Conservation (phyloP, 2,888 invertebrate genomes). For the Dione juno region DNA sequence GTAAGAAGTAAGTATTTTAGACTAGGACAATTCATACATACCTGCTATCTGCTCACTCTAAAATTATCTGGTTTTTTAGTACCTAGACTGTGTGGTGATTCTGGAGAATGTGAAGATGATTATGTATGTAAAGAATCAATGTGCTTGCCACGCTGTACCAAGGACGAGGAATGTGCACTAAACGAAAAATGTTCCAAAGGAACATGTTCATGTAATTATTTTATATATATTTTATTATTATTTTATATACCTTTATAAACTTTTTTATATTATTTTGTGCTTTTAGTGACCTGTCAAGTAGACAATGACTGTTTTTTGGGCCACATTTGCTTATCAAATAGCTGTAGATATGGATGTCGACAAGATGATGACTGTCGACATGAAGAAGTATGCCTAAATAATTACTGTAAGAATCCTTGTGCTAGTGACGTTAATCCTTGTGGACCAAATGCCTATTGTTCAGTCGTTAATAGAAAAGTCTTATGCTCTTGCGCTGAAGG, state of each 20-base stretch:
- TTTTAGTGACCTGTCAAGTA: constrained; percentile 90
- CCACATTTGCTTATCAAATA: constrained; percentile 93
- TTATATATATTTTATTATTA: constrained; percentile 10
- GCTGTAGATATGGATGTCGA: constrained; percentile 93
- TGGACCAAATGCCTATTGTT: constrained; percentile 92
- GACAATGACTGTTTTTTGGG: constrained; percentile 97
- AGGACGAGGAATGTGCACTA: constrained; percentile 92
- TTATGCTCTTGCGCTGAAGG: constrained; percentile 90
- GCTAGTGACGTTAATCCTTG: constrained; percentile 86
- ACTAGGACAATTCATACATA: background rate
- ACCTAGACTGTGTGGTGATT: constrained; percentile 88
- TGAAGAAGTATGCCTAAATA: constrained; percentile 91
- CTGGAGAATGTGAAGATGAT: constrained; percentile 88
- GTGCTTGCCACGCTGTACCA: constrained; percentile 89
- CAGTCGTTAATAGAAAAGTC: constrained; percentile 91
- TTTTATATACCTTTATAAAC: constrained; percentile 24
- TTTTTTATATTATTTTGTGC: constrained; percentile 11
- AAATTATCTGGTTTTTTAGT: constrained; percentile 71
- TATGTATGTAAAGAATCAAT: constrained; percentile 91
- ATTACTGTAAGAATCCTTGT: constrained; percentile 92
- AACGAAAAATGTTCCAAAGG: constrained; percentile 94
- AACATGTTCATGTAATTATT: constrained; percentile 89
- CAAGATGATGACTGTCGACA: constrained; percentile 94
- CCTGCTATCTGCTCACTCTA: background rate
- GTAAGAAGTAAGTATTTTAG: constrained; percentile 86